A percentile compares a stretch with the other conserved stretches of the same genome.
Conservation (phyloP, 2,888 invertebrate genomes). For the Megaustenia siamemsis region DNA sequence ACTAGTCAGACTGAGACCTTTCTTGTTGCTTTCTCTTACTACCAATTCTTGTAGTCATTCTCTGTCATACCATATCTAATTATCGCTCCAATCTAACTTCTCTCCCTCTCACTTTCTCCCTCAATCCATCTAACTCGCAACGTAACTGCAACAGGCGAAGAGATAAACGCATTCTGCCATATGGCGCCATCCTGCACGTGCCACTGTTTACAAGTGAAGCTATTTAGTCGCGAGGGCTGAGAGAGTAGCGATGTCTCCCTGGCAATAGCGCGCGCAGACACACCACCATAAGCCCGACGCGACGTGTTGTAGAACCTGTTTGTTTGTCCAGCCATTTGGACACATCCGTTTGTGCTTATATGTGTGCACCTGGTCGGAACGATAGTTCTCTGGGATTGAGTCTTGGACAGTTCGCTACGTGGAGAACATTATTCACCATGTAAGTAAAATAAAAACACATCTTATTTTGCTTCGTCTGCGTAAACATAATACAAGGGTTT, state of each 20-base stretch:
- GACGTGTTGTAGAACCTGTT: neutral
- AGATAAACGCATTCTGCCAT: constrained; percentile 32
- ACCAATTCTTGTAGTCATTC: no score
- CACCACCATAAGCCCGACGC: constrained; percentile 2
- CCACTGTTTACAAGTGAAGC: constrained; percentile 48
- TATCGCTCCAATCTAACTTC: neutral
- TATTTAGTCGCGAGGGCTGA: constrained; percentile 28
- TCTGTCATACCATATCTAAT: no score
- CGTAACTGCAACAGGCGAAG: neutral
- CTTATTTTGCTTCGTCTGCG: neutral
- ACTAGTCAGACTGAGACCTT: no score
- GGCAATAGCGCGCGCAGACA: constrained; percentile 10
- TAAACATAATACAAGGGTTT: no score
- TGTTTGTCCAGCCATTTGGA: neutral
- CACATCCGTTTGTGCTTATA: constrained; percentile 20
- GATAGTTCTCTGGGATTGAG: neutral
- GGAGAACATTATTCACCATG: neutral
- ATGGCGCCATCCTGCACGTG: constrained; percentile 39
- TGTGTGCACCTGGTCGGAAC: neutral
- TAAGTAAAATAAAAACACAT: no score
- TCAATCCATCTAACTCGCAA: neutral
- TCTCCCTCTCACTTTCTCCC: neutral
- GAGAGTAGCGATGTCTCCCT: constrained; percentile 42
- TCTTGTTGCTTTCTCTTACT: constrained; percentile 2
- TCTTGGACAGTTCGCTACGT: neutral